Base-by-base conservation (phyloP, 2,888 invertebrate species). In the Spisula solida region DNA sequence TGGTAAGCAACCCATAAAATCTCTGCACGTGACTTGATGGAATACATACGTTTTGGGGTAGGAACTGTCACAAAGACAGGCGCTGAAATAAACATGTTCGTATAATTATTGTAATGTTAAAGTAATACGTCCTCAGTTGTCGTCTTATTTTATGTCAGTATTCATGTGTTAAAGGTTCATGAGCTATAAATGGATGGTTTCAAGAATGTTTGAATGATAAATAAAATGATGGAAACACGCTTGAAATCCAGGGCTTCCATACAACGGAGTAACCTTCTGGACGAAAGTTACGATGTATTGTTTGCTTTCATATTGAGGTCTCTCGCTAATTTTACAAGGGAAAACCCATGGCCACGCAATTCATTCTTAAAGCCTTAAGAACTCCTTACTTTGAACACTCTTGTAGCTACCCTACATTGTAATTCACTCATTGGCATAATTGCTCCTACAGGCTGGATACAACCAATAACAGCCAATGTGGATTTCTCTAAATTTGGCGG, bases 341-440 rank as follows among this genome's bases (percentile, higher is more conserved):
- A 41, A 41, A 5, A 41, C 41, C 41, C 2, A 8, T 41, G 4
- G 8, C 2, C 41, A n/a, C 18, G 0, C 8, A 20, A 60, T 25
- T 60, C 25, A 25, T 4, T 2, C 6, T 16, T 12, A 60, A 20
- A 60, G 25, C 60, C 8, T 2, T 6, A n/a, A 60, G 20, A 12
- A 16, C 1, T 60, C 41, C 12, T 89, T 89, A 94, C 96, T 94
- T 95, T 96, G 86, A 97, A 96, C 14, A 97, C 95, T 66, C 94
- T 93, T 0, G 95, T 95, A 78, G 97, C 97, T 92, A 97, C 95
- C 12, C 97, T 94, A 60, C 96, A 96, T 93, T 97, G 97, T 93
- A 97, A 93, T 92, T 97, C 97, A n/a, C 96, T 95, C 0, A 97
- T 96, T 0, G 97, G 97, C 94, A 97, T 96, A n/a, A 97, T 94